These are phyloP conservation scores for Phylloscopus trochiloides DNA, from an alignment of 2,113 vertebrate species.

Conservation along the genomic window DNA sequence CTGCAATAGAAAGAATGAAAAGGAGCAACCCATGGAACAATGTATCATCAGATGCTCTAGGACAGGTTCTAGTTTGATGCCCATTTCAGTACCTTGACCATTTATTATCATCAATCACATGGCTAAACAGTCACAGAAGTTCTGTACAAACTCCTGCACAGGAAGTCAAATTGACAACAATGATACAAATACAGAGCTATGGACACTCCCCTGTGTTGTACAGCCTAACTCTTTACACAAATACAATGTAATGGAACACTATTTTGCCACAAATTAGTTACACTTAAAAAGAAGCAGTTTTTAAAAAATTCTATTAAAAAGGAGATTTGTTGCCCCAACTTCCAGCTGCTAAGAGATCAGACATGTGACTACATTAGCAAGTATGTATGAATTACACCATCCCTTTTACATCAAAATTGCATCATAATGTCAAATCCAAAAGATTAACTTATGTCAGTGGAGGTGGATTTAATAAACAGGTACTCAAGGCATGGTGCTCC, in stretches of 20 bases:
- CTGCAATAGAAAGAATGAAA: accelerated
- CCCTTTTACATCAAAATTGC: neutral
- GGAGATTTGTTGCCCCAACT: neutral
- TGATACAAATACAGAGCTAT: neutral
- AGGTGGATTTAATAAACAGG: neutral
- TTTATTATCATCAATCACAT: neutral
- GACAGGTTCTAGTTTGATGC: neutral
- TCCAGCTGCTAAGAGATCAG: neutral
- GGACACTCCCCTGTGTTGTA: neutral
- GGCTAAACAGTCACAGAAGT: neutral
- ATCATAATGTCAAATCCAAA: neutral
- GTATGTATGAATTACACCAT: neutral
- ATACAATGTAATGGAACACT: neutral
- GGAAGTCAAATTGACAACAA: neutral
- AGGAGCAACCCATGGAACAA: neutral
- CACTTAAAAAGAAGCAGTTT: neutral
- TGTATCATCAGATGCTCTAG: neutral
- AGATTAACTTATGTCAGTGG: neutral
- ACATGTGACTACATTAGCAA: neutral
- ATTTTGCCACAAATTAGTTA: neutral
- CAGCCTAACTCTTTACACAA: neutral
- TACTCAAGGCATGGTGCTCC: accelerated
- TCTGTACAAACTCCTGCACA: neutral
- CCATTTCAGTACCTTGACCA: neutral
- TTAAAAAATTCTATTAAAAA: neutral